Evolutionary conservation across 1,140 invertebrate genomes (phyloP), one percentile per base, ranked within the genome.

Genomic region (Popillia japonica): DNA sequence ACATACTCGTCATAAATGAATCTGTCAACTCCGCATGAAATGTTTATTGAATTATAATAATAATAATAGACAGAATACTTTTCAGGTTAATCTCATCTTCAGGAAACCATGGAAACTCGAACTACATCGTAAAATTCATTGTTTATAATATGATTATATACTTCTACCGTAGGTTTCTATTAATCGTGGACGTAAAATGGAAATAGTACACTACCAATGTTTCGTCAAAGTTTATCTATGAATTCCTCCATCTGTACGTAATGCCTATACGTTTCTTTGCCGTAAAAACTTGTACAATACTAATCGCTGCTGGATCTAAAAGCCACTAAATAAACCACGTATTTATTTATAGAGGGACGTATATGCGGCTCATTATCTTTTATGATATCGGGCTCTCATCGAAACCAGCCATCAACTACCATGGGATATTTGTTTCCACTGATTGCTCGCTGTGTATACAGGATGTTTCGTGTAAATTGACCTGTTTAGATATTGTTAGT

Each of bases 361-460:
- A 17, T n/a, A 6, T 55, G 48, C 48, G n/a, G 48, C 48, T 55
- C 48, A 55, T 55, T 55, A 55, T 55, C 48, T 55, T 17, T 55
- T 55, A 55, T 55, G 48, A 55, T 55, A 55, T 55, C 48, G 48
- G 48, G 11, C 48, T 55, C 48, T 55, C 48, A 55, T 55, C 48
- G 48, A 55, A 55, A 17, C 6, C 48, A 17, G 48, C 14, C 48
- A 55, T 55, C 48, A 55, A 55, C 48, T 55, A 17, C 17, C 17
- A 14, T 6, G 48, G 48, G 17, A 55, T 55, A 55, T 55, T 17
- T 55, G 14, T 55, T 55, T 55, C 48, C 27, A 2, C 27, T 34
- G 27, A 34, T 34, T 34, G 27, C 27, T 34, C 27, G 1, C 27
- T 4, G 27, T 34, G 27, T 34, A 34, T 34, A 34, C 27, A 34